These are phyloP conservation scores for Gadus macrocephalus DNA, from an alignment of 2,113 vertebrate species.

Conservation along the genomic window DNA sequence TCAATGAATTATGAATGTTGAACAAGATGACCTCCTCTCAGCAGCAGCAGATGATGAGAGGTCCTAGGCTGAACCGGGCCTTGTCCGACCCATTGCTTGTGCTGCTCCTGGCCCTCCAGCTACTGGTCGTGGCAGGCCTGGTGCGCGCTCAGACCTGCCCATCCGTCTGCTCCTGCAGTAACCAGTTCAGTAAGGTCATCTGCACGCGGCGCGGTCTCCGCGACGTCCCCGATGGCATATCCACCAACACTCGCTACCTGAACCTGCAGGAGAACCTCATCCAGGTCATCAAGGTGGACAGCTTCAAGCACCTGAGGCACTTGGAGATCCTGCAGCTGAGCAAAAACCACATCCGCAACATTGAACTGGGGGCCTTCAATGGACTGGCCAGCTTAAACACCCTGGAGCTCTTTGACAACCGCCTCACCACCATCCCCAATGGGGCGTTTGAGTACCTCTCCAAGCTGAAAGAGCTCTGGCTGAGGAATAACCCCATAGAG, in stretches of 20 bases:
- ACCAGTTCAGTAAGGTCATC: slow-evolving; percentile 99
- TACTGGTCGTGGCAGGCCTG: slow-evolving; percentile 95
- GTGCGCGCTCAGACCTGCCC: slow-evolving; percentile 98
- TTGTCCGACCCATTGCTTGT: slow-evolving; percentile 99
- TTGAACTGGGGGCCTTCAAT: slow-evolving; percentile 98
- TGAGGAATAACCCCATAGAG: slow-evolving; percentile 97
- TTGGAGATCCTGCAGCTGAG: slow-evolving; percentile 96
- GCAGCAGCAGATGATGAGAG: slow-evolving; percentile 99
- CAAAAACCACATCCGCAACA: slow-evolving; percentile 97
- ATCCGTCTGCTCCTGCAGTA: slow-evolving; percentile 97
- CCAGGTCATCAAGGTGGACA: slow-evolving; percentile 98
- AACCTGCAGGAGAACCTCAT: slow-evolving; percentile 99
- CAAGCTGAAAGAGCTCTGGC: slow-evolving; percentile 98
- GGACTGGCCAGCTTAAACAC: slow-evolving; percentile 97
- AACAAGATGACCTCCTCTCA: slow-evolving; percentile 99
- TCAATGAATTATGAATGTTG: slow-evolving; percentile 99
- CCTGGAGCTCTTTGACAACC: slow-evolving; percentile 99
- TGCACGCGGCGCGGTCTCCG: slow-evolving; percentile 91
- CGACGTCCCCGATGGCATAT: slow-evolving; percentile 98
- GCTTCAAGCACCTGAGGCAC: slow-evolving; percentile 97
- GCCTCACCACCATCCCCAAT: slow-evolving; percentile 97
- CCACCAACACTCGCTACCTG: slow-evolving; percentile 95
- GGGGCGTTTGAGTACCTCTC: slow-evolving; percentile 98
- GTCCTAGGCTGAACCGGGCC: slow-evolving; percentile 99
- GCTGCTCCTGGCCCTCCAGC: slow-evolving; percentile 97